Base-by-base conservation (phyloP, 2,888 invertebrate species). In the Conistra vaccinii region DNA sequence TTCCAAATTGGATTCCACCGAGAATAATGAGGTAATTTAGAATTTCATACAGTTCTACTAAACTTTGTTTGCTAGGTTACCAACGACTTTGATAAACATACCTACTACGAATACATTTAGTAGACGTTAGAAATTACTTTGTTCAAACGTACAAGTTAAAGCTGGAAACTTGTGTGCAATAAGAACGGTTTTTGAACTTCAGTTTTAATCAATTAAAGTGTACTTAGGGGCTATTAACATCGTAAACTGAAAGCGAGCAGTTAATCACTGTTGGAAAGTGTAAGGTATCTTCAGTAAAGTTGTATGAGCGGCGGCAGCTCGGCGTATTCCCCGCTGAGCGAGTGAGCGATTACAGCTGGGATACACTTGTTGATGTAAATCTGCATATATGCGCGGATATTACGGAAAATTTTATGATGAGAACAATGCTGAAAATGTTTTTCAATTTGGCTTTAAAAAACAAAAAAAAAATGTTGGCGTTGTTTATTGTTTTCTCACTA, bases 1-100 rank as follows among this genome's bases (percentile, higher is more conserved):
- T 90, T 90, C 88, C 95, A 95, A 94, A 94, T 96, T 96, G 96
- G 96, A 96, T 95, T 88, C 93, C 89, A 87, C 86, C 84, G 89
- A 91, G 89, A 90, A 92, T 84, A 83, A 96, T 95, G 95, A 95
- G 95, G 96, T 96, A 93, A 89, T 78, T 68, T 32, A 32, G 32
- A 80, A 78, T 65, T 69, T 69, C 57, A 69, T 72, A 32, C 39
- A 68, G 83, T 81, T 73, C 32, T 71, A 62, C 9, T 12, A 55
- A 70, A 63, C 35, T 61, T 35, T 60, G 26, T 76, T 26, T 23
- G 20, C 6, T 72, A 45, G 2, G 5, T 65, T 53, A 32, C 45
- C 29, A 32, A 55, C 17, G 48, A 48, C 17, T 58, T 53, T 32
- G 7, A 32, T 42, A n/a, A 2, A 48, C 48, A 26, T 53, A 48